A percentile compares a stretch with the other conserved stretches of the same genome.
phyloP scores from a whole-genome alignment of 2,797 vertebrate genomes.

The Parauchenoglanis ngamensis region DNA sequence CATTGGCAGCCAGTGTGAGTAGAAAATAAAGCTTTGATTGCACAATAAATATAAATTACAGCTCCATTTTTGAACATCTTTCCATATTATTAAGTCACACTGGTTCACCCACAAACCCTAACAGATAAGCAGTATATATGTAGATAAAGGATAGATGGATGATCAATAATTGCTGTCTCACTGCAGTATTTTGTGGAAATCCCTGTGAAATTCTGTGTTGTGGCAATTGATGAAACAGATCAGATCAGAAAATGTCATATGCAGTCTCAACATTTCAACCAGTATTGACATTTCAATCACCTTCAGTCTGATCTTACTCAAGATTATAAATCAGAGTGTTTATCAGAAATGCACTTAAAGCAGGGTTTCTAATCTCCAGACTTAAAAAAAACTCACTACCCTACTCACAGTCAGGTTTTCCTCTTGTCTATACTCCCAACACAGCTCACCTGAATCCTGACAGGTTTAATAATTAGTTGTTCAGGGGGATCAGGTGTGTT shows the following conservation, averaged over 20 bases:
- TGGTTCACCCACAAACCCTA: not conserved
- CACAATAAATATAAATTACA: not conserved
- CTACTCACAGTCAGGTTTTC: not conserved
- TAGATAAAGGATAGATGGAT: no score
- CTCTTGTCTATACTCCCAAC: not conserved
- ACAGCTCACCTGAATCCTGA: not conserved
- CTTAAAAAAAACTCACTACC: not conserved
- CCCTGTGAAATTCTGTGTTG: not conserved
- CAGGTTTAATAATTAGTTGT: constrained; percentile 16
- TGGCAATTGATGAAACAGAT: not conserved
- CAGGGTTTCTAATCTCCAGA: not conserved
- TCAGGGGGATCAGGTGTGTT: not conserved
- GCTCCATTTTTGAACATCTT: not conserved
- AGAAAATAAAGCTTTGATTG: not conserved
- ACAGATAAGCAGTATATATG: no score
- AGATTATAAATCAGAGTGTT: not conserved
- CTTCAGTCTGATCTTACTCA: not conserved
- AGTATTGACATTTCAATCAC: not conserved
- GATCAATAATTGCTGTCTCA: not conserved
- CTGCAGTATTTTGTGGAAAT: not conserved
- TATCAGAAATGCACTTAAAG: not conserved
- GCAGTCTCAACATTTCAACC: not conserved
- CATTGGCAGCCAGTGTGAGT: not conserved
- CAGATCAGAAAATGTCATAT: not conserved
- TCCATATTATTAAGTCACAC: not conserved